These are phyloP conservation scores for Drosophila diplacantha DNA, from an alignment of 2,888 invertebrate genomes.

Conservation along the genomic window DNA sequence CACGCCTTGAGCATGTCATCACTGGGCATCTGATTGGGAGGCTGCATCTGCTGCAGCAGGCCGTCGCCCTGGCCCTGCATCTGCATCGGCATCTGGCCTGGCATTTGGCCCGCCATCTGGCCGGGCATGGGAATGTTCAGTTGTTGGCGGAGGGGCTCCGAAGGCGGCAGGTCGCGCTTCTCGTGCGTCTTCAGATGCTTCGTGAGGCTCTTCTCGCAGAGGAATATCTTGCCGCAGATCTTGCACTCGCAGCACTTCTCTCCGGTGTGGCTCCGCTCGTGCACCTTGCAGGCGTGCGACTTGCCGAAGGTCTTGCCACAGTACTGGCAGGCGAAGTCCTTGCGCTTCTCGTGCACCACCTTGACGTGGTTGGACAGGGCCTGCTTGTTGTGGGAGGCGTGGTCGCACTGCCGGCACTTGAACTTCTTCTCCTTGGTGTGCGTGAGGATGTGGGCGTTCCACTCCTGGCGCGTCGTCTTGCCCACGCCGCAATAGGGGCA, in stretches of 20 bases:
- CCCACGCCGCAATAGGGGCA: slow-evolving; percentile 76
- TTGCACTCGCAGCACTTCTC: slow-evolving; percentile 75
- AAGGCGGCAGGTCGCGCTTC: slow-evolving; percentile 68
- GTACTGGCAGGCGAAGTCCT: slow-evolving; percentile 74
- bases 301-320: slow-evolving; percentile 75
- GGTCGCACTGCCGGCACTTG: slow-evolving; percentile 74
- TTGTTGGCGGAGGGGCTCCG: slow-evolving; percentile 62
- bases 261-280: slow-evolving; percentile 74
- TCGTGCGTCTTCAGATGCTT: slow-evolving; percentile 75
- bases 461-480: slow-evolving; percentile 75
- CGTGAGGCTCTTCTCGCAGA: slow-evolving; percentile 74
- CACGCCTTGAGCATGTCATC: slow-evolving; percentile 73
- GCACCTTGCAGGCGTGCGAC: slow-evolving; percentile 74
- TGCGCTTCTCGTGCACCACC: slow-evolving; percentile 74
- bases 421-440: slow-evolving; percentile 76
- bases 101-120: slow-evolving; percentile 31
- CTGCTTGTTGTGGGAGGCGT: slow-evolving; percentile 75
- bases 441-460: slow-evolving; percentile 75
- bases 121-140: slow-evolving; percentile 58
- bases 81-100: slow-evolving; percentile 30
- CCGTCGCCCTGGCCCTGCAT: slow-evolving; percentile 26
- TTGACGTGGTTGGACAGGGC: slow-evolving; percentile 73
- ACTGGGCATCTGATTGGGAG: slow-evolving; percentile 44
- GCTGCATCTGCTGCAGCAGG: slow-evolving; percentile 28
- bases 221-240: slow-evolving; percentile 74